phyloP scores from a whole-genome alignment of 1,140 invertebrate genomes.

The Drosophila subpulchrella region DNA sequence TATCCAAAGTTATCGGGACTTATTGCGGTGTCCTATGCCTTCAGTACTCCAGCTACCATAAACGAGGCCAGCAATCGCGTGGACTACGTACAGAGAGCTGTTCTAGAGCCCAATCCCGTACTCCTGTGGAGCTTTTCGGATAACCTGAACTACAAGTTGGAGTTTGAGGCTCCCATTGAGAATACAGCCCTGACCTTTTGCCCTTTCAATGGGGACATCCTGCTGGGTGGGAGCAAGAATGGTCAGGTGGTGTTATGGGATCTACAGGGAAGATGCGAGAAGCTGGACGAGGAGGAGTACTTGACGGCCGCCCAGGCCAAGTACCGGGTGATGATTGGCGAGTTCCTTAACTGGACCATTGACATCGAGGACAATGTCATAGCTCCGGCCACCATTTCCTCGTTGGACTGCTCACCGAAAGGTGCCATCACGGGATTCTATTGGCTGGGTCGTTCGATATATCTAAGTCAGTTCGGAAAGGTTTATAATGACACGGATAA shows the following conservation, averaged over 20 bases:
- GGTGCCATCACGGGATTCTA: constrained; percentile 87
- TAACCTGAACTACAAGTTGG: constrained; percentile 88
- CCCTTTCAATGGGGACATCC: constrained; percentile 88
- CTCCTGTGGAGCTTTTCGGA: constrained; percentile 91
- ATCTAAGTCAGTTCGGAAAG: constrained; percentile 87
- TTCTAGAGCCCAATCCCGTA: constrained; percentile 86
- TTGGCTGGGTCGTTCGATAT: constrained; percentile 88
- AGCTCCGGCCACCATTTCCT: constrained; percentile 87
- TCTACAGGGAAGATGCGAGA: constrained; percentile 88
- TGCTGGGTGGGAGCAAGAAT: constrained; percentile 89
- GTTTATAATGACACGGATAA: constrained; percentile 79
- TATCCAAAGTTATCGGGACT: constrained; percentile 89
- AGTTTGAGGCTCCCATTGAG: constrained; percentile 88
- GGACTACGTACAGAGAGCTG: constrained; percentile 85
- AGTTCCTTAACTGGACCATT: constrained; percentile 89
- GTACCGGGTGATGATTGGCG: constrained; percentile 87
- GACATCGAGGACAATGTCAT: constrained; percentile 86
- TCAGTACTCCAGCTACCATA: constrained; percentile 65
- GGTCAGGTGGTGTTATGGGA: constrained; percentile 91
- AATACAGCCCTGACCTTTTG: constrained; percentile 88
- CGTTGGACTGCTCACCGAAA: constrained; percentile 87
- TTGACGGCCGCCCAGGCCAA: constrained; percentile 87
- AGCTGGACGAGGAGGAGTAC: constrained; percentile 87
- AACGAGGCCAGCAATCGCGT: constrained; percentile 40
- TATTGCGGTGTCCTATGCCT: constrained; percentile 88